phyloP scores from a whole-genome alignment of 2,113 vertebrate species.

The Myrmophylax atrothorax region DNA sequence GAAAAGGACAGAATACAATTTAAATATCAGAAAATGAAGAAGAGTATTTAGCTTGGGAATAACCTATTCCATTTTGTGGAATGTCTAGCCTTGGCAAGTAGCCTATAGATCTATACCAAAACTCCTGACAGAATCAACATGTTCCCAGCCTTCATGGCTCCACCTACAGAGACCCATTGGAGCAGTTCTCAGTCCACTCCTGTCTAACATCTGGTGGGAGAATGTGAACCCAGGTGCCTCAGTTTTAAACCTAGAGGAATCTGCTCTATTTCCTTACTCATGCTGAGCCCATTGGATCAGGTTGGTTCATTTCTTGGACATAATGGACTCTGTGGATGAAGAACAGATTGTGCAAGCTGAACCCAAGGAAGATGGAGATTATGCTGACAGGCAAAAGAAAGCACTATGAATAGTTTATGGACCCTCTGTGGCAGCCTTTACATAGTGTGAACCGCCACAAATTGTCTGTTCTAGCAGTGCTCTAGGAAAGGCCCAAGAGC shows the following conservation, averaged over 20 bases:
- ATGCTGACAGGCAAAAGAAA: constrained; percentile 6
- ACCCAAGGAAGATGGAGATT: neutral
- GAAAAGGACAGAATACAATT: neutral
- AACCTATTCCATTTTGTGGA: neutral
- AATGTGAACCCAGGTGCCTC: neutral
- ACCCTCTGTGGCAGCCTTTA: neutral
- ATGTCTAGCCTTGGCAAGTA: neutral
- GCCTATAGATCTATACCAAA: neutral
- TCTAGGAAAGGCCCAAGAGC: neutral
- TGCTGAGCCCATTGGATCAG: neutral
- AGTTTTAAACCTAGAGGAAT: neutral
- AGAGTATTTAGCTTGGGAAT: fast-evolving
- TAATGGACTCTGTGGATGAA: neutral
- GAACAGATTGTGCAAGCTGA: constrained; percentile 11
- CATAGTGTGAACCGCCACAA: neutral
- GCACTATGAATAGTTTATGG: neutral
- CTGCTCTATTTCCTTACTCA: neutral
- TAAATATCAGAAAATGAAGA: neutral
- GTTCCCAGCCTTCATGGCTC: neutral
- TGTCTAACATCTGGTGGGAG: neutral
- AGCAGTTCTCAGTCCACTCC: neutral
- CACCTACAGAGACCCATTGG: neutral
- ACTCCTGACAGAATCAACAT: neutral
- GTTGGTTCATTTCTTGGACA: neutral
- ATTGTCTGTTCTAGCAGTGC: neutral